Base-by-base conservation (phyloP, 2,888 invertebrate genomes). In the Strigamia transsilvanica region DNA sequence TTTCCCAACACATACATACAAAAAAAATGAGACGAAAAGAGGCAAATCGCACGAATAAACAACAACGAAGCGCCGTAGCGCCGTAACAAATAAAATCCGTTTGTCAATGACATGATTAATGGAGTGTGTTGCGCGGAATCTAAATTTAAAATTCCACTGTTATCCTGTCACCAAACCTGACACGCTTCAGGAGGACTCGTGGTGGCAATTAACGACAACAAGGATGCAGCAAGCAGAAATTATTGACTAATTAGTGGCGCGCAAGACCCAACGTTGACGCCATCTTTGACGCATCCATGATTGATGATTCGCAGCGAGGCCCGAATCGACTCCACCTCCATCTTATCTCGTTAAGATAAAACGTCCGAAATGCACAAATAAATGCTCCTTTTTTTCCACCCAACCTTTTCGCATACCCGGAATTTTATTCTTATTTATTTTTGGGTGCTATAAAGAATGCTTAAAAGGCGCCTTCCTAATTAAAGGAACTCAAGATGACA, bases 131-230 rank as follows among this genome's bases (percentile, higher is more conserved):
- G 41, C 56, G 9, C 3, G 42, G 79, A 79, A 79, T 79, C 42
- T 79, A 79, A 79, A 79, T 79, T 79, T 79, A 79, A 42, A n/a
- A 38, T 42, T 79, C 79, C 9, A 12, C 1, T 18, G 79, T 79
- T 79, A 38, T 41, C 79, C 79, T 38, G 41, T 38, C 38, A 42
- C 38, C 41, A 4, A 41, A 79, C n/a, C 4, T 79, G 79, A 79
- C 79, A 79, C 79, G 79, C 38, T 42, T 21, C 38, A 79, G 38
- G 41, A 73, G 27, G 73, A 38, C 41, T 42, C 79, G 38, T 42
- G 41, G 79, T 79, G 79, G 79, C 79, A 79, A 79, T 79, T 79
- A 79, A 42, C 79, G 79, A 42, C 79, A 79, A 79, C 79, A 79
- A 79, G 56, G 79, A 38, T 41, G 21, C 42, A 38, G 21, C 79